A percentile compares a stretch with the other conserved stretches of the same genome.
phyloP scores from a whole-genome alignment of 2,113 vertebrate species.

The Hippocampus barbouri region DNA sequence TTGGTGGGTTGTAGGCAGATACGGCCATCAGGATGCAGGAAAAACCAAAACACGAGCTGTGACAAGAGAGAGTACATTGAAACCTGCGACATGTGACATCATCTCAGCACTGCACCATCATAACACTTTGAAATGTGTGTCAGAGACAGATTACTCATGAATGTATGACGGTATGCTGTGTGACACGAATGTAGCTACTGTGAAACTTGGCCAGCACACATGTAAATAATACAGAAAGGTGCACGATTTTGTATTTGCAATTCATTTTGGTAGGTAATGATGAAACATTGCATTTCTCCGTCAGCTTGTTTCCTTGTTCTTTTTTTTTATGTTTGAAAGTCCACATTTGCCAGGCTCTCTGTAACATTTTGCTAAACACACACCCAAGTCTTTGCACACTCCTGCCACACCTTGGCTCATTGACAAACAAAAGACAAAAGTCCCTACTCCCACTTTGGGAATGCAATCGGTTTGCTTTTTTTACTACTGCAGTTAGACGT shows the following conservation, averaged over 20 bases:
- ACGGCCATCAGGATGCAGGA: slow-evolving; percentile 82
- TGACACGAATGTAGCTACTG: background rate
- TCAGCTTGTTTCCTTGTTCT: background rate
- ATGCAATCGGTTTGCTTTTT: slow-evolving; percentile 29
- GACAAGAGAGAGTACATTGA: slow-evolving; percentile 4
- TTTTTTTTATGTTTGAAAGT: background rate
- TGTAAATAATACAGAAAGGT: background rate
- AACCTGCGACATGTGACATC: background rate
- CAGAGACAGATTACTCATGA: no score
- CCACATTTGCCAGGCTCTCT: background rate
- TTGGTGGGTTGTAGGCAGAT: slow-evolving; percentile 69
- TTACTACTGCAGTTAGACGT: background rate
- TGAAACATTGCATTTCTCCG: background rate
- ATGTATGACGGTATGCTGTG: background rate
- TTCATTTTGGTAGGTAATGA: background rate
- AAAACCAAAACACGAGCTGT: slow-evolving; percentile 76
- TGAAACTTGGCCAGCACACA: background rate
- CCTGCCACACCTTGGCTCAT: slow-evolving; percentile 3
- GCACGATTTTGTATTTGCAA: background rate
- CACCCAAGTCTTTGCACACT: background rate
- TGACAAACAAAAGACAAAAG: background rate
- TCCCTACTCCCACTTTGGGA: slow-evolving; percentile 11
- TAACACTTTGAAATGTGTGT: background rate
- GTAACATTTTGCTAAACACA: background rate
- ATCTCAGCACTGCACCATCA: background rate